Evolutionary conservation across 2,797 vertebrate species (phyloP), one percentile per base, ranked within the genome.

Genomic region (Spinus pinus): DNA sequence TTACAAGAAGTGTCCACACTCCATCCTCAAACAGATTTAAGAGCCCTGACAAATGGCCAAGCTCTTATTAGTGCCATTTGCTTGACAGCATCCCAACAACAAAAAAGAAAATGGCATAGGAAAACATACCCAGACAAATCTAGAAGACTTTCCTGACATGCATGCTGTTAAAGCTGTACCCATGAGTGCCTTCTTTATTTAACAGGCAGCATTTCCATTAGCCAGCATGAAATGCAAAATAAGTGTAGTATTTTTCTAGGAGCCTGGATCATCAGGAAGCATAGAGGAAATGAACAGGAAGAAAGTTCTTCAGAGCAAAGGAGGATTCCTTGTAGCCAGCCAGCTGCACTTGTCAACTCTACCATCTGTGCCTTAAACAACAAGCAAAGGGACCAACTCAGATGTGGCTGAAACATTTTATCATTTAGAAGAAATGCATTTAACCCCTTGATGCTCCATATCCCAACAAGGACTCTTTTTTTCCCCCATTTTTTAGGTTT

Each of bases 261-360:
- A 72, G 75, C 44, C 91, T 50, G 80, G 73, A 75, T 91, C 51
- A 83, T 75, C 82, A 90, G 94, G 93, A 94, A 96, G 77, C 7
- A 75, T 5, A 62, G 56, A 88, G 95, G 95, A 96, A 96, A 93
- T 20, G 89, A 96, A 90, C 81, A 93, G 91, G 93, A 96, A 96
- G 94, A 90, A 95, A 88, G 91, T 93, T 95, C 89, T 91, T 90
- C 86, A 94, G 87, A 90, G 95, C 35, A 94, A 95, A 94, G 81
- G 92, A 97, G 89, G 75, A 96, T 90, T 96, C 94, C 95, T 93
- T 86, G 66, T 60, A 94, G 91, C 85, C 85, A 96, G 87, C 80
- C 94, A 96, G 91, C 62, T 94, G 87, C 93, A 95, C 93, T 96
- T 94, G 94, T 95, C 95, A 96, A 86, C 73, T 93, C 82, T 60